phyloP scores from a whole-genome alignment of 1,140 invertebrate genomes.

The Drosophila sturtevanti region DNA sequence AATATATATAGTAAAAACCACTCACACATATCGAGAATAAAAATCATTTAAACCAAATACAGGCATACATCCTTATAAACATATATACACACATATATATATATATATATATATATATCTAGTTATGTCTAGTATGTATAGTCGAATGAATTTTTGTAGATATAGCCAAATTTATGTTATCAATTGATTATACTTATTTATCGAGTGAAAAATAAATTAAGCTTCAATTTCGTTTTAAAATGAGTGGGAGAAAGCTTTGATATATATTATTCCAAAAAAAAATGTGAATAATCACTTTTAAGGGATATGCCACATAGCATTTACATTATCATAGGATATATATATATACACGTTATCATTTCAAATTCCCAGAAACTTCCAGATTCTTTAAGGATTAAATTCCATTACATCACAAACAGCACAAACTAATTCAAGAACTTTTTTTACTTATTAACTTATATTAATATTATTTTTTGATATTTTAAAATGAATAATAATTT shows the following conservation, averaged over 20 bases:
- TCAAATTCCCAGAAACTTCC: not conserved
- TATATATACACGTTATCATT: not conserved
- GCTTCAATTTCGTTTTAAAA: not conserved
- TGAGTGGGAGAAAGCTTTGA: conserved; percentile 3
- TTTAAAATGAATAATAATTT: too few relatives aligned
- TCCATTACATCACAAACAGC: not conserved
- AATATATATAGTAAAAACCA: conserved; percentile 27
- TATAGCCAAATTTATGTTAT: not conserved
- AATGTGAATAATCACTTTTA: not conserved
- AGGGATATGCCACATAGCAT: not conserved
- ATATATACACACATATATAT: not conserved
- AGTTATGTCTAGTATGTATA: conserved; percentile 5
- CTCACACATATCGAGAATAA: conserved; percentile 65
- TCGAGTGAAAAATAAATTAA: not conserved
- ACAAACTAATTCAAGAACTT: too few relatives aligned
- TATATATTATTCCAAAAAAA: not conserved
- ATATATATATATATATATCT: not conserved
- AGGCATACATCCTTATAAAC: conserved; percentile 4
- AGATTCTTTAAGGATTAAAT: not conserved
- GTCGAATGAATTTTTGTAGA: not conserved
- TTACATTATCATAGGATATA: not conserved
- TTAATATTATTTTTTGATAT: too few relatives aligned
- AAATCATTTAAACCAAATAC: conserved; percentile 52
- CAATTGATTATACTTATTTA: not conserved
- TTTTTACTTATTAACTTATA: too few relatives aligned